Evolutionary conservation across 2,888 invertebrate species (phyloP), one percentile per base, ranked within the genome.

Genomic region (Parthenolecanium corni): DNA sequence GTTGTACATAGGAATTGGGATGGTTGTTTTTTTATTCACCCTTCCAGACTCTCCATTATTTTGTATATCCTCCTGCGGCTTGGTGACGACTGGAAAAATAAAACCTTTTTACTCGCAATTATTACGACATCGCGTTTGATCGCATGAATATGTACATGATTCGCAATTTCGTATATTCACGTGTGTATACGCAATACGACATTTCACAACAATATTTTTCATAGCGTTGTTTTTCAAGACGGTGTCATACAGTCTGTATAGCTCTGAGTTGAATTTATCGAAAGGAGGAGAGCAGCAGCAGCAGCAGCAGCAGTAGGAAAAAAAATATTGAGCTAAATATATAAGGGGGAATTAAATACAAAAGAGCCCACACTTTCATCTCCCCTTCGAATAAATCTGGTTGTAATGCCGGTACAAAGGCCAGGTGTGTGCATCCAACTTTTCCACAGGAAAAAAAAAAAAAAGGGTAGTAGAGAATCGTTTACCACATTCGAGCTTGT

Each of bases 351-450:
- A 49, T 61, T 38, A 51, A 61, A 61, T 51, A 61, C 61, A 61
- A 61, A 49, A 61, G 61, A 61, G 61, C 61, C 49, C 51, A 51
- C 61, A 61, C 61, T 61, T 40, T 61, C 61, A 61, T 61, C 61
- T 61, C 61, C 44, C 24, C 61, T 31, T 20, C 47, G 47, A 61
- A 61, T 61, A 61, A 61, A 61, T 61, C 61, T 61, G 61, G 61
- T 61, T 61, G 23, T 51, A 51, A 46, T 49, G 61, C 51, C 61
- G 61, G 61, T 51, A n/a, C n/a, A n/a, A 61, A 61, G 47, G 61
- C 61, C 61, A 61, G 61, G 61, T 61, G 61, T 61, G 61, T 61
- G 47, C 25, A 51, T 61, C 40, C 51, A 61, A 49, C 49, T 61
- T 61, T 49, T 61, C 61, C 61, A 61, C n/a, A n/a, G n/a, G n/a